A percentile compares a stretch with the other conserved stretches of the same genome.
Evolutionary conservation across 2,888 invertebrate genomes (phyloP).

Genomic region (Sympetrum striolatum): DNA sequence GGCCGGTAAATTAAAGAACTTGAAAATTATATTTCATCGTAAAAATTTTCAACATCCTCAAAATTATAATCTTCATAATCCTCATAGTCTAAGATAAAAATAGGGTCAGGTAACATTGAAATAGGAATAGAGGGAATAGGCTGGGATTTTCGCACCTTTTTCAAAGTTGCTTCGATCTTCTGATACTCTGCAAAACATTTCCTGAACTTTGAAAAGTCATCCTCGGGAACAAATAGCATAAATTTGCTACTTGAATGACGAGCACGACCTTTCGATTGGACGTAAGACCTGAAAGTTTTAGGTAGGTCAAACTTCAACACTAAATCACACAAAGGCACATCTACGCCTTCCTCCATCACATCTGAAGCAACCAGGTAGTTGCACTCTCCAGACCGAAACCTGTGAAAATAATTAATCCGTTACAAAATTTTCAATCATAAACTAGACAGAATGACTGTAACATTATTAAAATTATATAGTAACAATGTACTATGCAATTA

Average conservation of each 20-base stretch:
- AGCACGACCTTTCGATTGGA: constrained; percentile 91
- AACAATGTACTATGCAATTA: no score
- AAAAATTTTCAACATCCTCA: background rate
- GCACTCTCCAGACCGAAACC: constrained; percentile 66
- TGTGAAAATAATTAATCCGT: constrained; percentile 51
- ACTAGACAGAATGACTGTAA: no score
- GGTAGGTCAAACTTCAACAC: constrained; percentile 78
- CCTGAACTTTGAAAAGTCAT: constrained; percentile 50
- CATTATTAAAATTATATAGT: no score
- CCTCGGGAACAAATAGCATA: constrained; percentile 63
- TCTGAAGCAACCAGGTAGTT: constrained; percentile 78
- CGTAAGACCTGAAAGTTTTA: constrained; percentile 78
- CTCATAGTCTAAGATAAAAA: background rate
- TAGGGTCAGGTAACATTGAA: background rate
- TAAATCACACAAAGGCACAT: constrained; percentile 81
- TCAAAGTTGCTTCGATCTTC: constrained; percentile 45
- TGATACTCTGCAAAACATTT: constrained; percentile 8
- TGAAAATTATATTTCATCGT: background rate
- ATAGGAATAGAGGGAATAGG: constrained; percentile 47
- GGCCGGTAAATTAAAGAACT: no score
- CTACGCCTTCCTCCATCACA: constrained; percentile 90
- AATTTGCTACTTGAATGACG: constrained; percentile 70
- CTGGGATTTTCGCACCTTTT: constrained; percentile 48
- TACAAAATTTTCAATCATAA: no score
- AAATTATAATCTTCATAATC: background rate